A percentile compares a stretch with the other conserved stretches of the same genome.
Evolutionary conservation across 2,113 vertebrate genomes (phyloP).

Genomic region (Hylia prasina): DNA sequence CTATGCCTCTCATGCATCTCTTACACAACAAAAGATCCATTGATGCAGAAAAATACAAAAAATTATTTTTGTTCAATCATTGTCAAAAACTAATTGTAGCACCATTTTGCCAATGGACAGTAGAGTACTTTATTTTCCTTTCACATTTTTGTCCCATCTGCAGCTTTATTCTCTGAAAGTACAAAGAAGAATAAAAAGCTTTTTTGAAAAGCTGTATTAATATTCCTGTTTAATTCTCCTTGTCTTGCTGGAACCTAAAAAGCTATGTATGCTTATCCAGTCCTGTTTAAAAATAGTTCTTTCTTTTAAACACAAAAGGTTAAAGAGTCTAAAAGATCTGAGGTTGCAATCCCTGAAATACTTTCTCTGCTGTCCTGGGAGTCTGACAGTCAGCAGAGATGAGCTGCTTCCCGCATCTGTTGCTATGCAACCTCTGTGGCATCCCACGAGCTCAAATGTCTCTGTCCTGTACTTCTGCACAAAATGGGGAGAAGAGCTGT

Average conservation of each 20-base stretch:
- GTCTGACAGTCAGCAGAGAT: background rate
- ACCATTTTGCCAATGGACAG: background rate
- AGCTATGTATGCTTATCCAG: background rate
- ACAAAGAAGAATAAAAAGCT: background rate
- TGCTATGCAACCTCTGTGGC: slow-evolving; percentile 25
- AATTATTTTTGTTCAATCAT: background rate
- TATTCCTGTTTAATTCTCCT: background rate
- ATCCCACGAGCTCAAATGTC: background rate
- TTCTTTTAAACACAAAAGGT: slow-evolving; percentile 3
- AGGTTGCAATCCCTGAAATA: background rate
- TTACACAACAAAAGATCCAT: background rate
- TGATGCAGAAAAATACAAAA: background rate
- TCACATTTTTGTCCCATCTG: background rate
- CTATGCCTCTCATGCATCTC: background rate
- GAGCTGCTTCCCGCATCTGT: background rate
- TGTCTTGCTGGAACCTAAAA: background rate
- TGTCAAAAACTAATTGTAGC: background rate
- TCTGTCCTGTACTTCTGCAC: background rate
- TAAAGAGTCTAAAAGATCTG: background rate
- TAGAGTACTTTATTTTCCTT: background rate
- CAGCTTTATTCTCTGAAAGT: background rate
- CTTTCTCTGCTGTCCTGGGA: slow-evolving; percentile 2
- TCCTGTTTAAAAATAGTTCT: background rate
- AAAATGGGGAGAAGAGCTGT: background rate
- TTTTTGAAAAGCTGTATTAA: background rate